Base-by-base conservation (phyloP, 2,797 vertebrate genomes). In the Adelosebastes latens region DNA sequence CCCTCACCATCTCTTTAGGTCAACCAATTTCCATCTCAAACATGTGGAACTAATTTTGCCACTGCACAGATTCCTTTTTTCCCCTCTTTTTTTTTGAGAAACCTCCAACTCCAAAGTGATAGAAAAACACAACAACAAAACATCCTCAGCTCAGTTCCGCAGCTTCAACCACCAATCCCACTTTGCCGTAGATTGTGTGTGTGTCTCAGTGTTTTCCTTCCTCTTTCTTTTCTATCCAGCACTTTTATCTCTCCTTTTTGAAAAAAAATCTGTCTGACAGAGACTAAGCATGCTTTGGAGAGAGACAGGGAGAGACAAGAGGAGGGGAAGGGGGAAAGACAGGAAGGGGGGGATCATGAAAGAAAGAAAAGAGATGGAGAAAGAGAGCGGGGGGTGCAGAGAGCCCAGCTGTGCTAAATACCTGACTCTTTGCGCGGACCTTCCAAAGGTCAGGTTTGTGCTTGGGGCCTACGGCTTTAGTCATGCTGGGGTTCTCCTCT, bases 41-140 rank as follows among this genome's bases (percentile, higher is more conserved):
- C 96, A 97, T 96, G 96, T 97, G 96, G 96, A 96, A 96, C 95
- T 96, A 95, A 97, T 97, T 96, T 96, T 89, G 90, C 88, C 92
- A 87, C 85, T 89, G 91, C 91, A 91, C 89, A 83, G 81, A 89
- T 89, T 89, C 79, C 72, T 73, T 77, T 72, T 73, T 68, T 66
- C 63, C 32, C 34, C 20, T 68, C n/a, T 82, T 86, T 72, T 63
- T 60, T 46, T 93, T 85, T 42, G 76, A 76, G 77, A 87, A 87
- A 84, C 79, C 46, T 91, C 78, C 79, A 71, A 87, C 81, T 89
- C 82, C 70, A 84, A 88, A 93, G 84, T 87, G 82, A 90, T 77
- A 83, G 79, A 89, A 82, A 79, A 92, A 82, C 82, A 87, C 77
- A 84, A 91, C 88, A 91, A 90, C 87, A 93, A 88, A 90, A 93